Conservation (phyloP, 2,113 vertebrate genomes). For the Procavia capensis region DNA sequence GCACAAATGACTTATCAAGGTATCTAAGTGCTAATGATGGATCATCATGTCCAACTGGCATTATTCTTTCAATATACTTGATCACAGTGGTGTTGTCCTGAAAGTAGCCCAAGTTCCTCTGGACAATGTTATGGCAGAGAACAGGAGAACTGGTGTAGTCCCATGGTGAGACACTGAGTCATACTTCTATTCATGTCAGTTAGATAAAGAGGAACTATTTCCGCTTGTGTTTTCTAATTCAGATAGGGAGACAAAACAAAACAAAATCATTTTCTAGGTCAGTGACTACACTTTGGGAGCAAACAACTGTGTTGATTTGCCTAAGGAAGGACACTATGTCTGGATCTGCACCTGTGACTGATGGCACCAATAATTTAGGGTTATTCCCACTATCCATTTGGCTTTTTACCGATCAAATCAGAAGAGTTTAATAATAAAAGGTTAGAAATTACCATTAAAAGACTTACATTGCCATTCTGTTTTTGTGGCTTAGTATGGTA, state of each 20-base stretch:
- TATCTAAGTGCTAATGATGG: not conserved
- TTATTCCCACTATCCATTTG: not conserved
- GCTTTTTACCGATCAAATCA: not conserved
- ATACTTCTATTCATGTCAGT: not conserved
- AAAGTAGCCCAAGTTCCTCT: not conserved
- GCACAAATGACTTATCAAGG: not conserved
- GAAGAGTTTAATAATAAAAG: not conserved
- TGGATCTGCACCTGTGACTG: not conserved
- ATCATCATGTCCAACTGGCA: not conserved
- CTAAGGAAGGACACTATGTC: not conserved
- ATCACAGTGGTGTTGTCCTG: not conserved
- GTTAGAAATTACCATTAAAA: not conserved
- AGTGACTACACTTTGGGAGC: not conserved
- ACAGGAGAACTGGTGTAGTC: not conserved
- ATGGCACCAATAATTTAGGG: not conserved
- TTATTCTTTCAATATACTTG: not conserved
- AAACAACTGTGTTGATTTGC: not conserved
- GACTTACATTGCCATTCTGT: not conserved
- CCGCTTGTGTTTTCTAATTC: conserved; percentile 15
- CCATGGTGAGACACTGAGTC: not conserved
- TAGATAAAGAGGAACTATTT: not conserved
- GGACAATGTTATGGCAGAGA: not conserved
- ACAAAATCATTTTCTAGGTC: not conserved
- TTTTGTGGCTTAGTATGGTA: not conserved
- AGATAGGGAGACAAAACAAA: not conserved